Base-by-base conservation (phyloP, 1,140 invertebrate genomes). In the Magallana ariakensis region DNA sequence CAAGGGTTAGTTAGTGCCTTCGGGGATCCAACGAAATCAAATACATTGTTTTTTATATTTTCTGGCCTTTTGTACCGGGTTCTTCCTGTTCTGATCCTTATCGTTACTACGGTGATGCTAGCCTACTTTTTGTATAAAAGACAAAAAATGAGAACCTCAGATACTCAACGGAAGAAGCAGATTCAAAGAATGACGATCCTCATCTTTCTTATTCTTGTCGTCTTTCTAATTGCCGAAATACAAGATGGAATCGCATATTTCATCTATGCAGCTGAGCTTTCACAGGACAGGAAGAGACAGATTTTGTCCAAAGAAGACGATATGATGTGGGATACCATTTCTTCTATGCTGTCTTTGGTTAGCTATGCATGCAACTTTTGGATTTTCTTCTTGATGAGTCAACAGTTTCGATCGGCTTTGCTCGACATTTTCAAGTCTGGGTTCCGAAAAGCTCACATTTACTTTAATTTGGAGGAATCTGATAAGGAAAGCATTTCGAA, bases 331-430 rank as follows among this genome's bases (percentile, higher is more conserved):
- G 85, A 86, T 16, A 86, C 87, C 0, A 80, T 85, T 62, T 83
- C 84, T 10, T 55, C 58, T 9, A 26, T 86, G 0, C 11, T 88
- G 7, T 83, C 85, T 9, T 54, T 88, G 22, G 7, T 88, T 0
- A 75, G 85, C 19, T 88, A 88, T 55, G 80, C 81, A 33, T 85
- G 85, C 26, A 88, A 88, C 19, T 86, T 88, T 80, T 88, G 87
- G 87, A 88, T 88, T 54, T 88, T 84, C 22, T 84, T 88, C 60
- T 70, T 88, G 0, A 88, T 88, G 87, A 88, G 87, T 81, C 19
- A 82, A 15, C 87, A 88, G 56, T 88, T 88, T 55, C 85, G 87
- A 5, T 87, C 85, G 2, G 85, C 85, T 1, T 9, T 82, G 5
- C 46, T 54, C n/a, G 19, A 82, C 54, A 82, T 82, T 6, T 82